Conservation (phyloP, 2,113 vertebrate species). For the Uria lomvia region DNA sequence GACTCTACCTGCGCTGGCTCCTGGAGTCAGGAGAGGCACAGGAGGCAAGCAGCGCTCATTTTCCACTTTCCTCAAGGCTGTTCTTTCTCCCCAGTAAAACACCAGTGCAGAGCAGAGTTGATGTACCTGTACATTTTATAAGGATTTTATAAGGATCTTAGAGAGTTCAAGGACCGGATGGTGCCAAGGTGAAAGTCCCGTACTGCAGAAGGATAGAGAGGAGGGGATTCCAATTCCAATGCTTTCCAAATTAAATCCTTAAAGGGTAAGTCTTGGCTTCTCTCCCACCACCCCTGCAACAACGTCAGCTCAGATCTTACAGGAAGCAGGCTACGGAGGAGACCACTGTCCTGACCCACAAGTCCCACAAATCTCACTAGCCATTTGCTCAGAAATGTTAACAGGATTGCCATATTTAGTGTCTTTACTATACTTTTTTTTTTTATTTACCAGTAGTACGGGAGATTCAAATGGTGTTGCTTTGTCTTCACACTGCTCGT, state of each 20-base stretch:
- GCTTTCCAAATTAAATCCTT: neutral
- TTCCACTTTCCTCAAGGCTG: neutral
- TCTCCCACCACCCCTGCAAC: neutral
- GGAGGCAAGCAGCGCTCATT: neutral
- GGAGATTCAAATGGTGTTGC: neutral
- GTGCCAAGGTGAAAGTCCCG: neutral
- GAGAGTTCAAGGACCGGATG: neutral
- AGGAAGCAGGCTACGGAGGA: neutral
- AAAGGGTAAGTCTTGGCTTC: neutral
- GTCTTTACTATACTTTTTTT: neutral
- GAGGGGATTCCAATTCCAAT: neutral
- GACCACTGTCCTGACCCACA: neutral
- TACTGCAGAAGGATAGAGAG: neutral
- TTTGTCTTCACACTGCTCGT: neutral
- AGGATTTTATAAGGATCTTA: neutral
- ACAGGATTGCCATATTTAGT: neutral
- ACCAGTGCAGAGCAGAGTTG: neutral
- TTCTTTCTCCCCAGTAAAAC: neutral
- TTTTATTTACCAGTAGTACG: neutral
- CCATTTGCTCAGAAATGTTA: neutral
- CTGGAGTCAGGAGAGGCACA: neutral
- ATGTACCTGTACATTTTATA: neutral
- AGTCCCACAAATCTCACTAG: neutral
- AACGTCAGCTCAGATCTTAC: neutral
- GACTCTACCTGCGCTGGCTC: neutral